Conservation (phyloP, 2,113 vertebrate species). For the Hiodon tergisus region DNA sequence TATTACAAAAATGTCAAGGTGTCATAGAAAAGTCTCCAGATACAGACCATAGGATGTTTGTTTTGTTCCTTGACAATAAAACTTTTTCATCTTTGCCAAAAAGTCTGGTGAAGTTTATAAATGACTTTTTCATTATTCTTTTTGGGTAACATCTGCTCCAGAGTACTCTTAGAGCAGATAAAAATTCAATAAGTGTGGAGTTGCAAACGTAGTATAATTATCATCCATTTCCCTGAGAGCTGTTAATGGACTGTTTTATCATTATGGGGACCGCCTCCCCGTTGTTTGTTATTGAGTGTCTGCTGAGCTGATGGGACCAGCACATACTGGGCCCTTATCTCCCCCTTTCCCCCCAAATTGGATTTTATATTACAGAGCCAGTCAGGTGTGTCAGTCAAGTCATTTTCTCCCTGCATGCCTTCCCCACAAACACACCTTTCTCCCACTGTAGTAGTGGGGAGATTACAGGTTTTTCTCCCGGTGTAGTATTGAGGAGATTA, state of each 20-base stretch:
- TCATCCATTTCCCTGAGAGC: slow-evolving; percentile 79
- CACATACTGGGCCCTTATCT: slow-evolving; percentile 80
- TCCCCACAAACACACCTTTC: slow-evolving; percentile 62
- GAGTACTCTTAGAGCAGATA: slow-evolving; percentile 67
- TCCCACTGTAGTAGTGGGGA: slow-evolving; percentile 53
- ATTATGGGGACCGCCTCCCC: slow-evolving; percentile 70
- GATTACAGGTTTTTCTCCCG: slow-evolving; percentile 53
- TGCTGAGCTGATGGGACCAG: slow-evolving; percentile 82
- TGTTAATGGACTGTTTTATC: slow-evolving; percentile 90
- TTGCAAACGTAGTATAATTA: slow-evolving; percentile 83
- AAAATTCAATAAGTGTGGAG: slow-evolving; percentile 82
- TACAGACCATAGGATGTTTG: not conserved
- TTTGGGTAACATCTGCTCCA: slow-evolving; percentile 39
- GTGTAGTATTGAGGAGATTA: slow-evolving; percentile 43
- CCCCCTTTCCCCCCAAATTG: slow-evolving; percentile 81
- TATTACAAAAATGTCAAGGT: too few relatives aligned
- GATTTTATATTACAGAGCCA: slow-evolving; percentile 87
- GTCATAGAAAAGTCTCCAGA: not conserved
- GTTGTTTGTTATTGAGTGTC: slow-evolving; percentile 95
- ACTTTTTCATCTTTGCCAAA: slow-evolving; percentile 16
- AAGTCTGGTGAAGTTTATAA: slow-evolving; percentile 20
- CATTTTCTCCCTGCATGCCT: slow-evolving; percentile 82
- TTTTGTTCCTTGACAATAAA: not conserved
- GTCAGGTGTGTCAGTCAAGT: slow-evolving; percentile 85
- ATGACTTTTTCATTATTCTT: slow-evolving; percentile 39